phyloP scores from a whole-genome alignment of 2,888 invertebrate genomes.

The Megaustenia siamemsis region DNA sequence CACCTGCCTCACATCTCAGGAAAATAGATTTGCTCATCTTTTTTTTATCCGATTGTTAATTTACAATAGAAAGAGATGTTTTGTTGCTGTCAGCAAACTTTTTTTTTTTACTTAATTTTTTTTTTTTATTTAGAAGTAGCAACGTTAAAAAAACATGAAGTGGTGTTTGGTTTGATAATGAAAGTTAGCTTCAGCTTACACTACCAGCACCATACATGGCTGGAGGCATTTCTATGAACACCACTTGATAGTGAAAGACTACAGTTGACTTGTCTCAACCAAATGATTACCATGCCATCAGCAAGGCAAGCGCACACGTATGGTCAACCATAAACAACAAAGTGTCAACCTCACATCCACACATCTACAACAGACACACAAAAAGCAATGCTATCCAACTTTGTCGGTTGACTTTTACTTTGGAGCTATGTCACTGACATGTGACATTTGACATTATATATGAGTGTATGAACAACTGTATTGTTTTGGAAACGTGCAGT shows the following conservation, averaged over 20 bases:
- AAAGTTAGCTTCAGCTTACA: neutral
- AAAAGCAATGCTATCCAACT: neutral
- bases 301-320: neutral
- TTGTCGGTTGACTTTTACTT: neutral
- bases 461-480: slow-evolving; percentile 4
- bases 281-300: neutral
- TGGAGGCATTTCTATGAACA: neutral
- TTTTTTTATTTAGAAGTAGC: too few species aligned
- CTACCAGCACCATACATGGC: neutral
- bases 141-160: too few species aligned
- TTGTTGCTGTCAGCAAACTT: too few species aligned
- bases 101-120: too few species aligned
- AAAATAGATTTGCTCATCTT: too few species aligned
- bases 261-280: slow-evolving; percentile 1
- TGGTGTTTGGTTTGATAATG: neutral
- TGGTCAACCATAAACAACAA: neutral
- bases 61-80: too few species aligned
- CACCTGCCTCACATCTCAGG: too few species aligned
- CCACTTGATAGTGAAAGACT: slow-evolving; percentile 2
- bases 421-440: neutral
- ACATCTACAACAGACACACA: neutral
- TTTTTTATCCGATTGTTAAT: too few species aligned
- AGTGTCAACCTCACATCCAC: neutral
- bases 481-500: slow-evolving; percentile 36
- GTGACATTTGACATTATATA: neutral